Evolutionary conservation across 2,797 vertebrate genomes (phyloP), one percentile per base, ranked within the genome.

Genomic region (Halcyon chelicuti): DNA sequence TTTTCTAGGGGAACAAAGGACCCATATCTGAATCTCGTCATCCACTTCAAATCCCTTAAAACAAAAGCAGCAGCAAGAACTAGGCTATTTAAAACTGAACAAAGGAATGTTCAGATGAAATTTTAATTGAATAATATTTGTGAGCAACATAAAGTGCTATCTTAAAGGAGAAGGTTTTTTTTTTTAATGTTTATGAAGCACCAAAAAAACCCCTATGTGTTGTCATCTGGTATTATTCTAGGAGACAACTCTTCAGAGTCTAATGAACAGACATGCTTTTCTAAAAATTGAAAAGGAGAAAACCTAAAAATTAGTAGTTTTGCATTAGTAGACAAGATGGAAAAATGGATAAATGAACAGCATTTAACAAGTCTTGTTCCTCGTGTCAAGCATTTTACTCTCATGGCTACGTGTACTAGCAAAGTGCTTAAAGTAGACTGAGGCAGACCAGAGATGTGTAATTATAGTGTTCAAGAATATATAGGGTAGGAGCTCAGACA

Each of bases 361-460:
- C 4, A 55, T 58, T 85, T 89, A 79, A 51, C 16, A 68, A 73
- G 66, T 54, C n/a, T 70, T 81, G 12, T 26, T 90, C 33, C 44
- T 76, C 28, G 16, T 26, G 11, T 51, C 66, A 88, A 63, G 62
- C 55, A 55, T 79, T 83, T 46, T 39, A 40, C 25, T 60, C 29
- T 66, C 25, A n/a, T 22, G 18, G 76, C 15, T 31, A 23, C 0
- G 0, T n/a, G 15, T 25, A 7, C 12, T 65, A 35, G 22, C 23
- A 39, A 74, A 75, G 10, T 70, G 31, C 9, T 81, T 40, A 39
- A 55, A 81, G 22, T 42, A 71, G 21, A 52, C 2, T 37, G 55
- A 88, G 49, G 44, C 46, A 78, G 39, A 83, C 3, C 15, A 68
- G 39, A 77, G 39, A 46, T 19, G 10, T 15, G 25, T 19, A 70